phyloP scores from a whole-genome alignment of 1,140 invertebrate species.

The Euwallacea similis region DNA sequence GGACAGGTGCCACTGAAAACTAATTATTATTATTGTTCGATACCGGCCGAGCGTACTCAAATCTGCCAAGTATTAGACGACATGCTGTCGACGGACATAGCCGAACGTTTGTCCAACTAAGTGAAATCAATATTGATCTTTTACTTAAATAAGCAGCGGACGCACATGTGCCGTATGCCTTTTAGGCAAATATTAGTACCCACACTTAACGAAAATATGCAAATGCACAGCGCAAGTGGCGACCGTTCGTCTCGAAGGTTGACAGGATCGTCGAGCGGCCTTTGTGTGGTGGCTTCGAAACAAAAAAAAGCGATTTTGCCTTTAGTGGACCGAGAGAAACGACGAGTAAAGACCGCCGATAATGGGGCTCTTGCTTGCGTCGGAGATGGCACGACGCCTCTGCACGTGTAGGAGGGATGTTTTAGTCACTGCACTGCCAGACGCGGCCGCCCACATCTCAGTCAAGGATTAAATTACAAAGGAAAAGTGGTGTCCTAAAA shows the following conservation, averaged over 20 bases:
- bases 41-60: not conserved
- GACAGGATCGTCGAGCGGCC: no score
- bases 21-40: not conserved
- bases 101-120: slow-evolving; percentile 19
- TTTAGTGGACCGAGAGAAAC: no score
- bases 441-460: no score
- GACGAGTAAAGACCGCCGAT: no score
- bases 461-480: no score
- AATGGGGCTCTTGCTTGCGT: no score
- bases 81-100: slow-evolving; percentile 9
- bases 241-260: not conserved
- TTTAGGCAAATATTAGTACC: slow-evolving; percentile 18
- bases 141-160: slow-evolving; percentile 21
- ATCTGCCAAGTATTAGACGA: not conserved
- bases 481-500: not conserved
- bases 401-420: no score
- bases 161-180: slow-evolving; percentile 18
- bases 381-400: no score
- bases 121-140: slow-evolving; percentile 21
- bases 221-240: slow-evolving; percentile 9
- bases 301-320: no score
- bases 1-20: slow-evolving; percentile 6
- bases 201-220: slow-evolving; percentile 23
- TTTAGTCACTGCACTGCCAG: no score
- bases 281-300: no score